Conservation (phyloP, 2,888 invertebrate species). For the Sinotaia quadrata region DNA sequence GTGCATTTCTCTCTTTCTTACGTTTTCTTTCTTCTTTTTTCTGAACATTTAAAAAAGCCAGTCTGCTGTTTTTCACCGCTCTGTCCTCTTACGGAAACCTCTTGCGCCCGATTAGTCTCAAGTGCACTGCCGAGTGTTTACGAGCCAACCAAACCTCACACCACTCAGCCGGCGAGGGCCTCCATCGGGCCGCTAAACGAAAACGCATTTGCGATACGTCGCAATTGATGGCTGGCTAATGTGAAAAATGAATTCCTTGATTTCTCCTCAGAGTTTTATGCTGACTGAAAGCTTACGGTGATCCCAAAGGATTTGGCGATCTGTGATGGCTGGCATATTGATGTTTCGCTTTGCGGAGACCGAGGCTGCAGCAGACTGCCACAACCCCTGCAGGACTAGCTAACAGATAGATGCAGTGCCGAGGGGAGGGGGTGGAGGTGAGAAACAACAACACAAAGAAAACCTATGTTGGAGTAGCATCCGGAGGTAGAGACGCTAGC, state of each 20-base stretch:
- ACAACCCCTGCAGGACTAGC: neutral
- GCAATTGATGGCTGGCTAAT: conserved; percentile 25
- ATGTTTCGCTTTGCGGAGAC: neutral
- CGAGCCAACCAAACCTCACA: conserved; percentile 22
- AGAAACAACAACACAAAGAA: too few species aligned
- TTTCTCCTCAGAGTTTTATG: conserved; percentile 14
- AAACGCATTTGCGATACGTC: conserved; percentile 29
- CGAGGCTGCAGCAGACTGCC: neutral
- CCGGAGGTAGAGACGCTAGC: conserved; percentile 1
- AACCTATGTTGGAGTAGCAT: neutral
- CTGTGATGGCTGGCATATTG: conserved; percentile 2
- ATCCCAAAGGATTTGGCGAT: neutral
- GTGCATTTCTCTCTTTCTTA: too few species aligned
- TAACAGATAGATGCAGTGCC: neutral
- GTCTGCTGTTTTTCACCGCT: too few species aligned
- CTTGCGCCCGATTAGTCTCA: conserved; percentile 26
- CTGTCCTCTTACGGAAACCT: neutral
- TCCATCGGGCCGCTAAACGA: conserved; percentile 20
- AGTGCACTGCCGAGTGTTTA: conserved; percentile 29
- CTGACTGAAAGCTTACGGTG: neutral
- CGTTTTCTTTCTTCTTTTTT: too few species aligned
- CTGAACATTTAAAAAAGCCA: too few species aligned
- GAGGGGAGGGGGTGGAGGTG: neutral
- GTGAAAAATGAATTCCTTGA: conserved; percentile 32
- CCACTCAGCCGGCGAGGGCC: conserved; percentile 25